Evolutionary conservation across 2,113 vertebrate species (phyloP), one percentile per base, ranked within the genome.

Genomic region (Mustela nigripes): DNA sequence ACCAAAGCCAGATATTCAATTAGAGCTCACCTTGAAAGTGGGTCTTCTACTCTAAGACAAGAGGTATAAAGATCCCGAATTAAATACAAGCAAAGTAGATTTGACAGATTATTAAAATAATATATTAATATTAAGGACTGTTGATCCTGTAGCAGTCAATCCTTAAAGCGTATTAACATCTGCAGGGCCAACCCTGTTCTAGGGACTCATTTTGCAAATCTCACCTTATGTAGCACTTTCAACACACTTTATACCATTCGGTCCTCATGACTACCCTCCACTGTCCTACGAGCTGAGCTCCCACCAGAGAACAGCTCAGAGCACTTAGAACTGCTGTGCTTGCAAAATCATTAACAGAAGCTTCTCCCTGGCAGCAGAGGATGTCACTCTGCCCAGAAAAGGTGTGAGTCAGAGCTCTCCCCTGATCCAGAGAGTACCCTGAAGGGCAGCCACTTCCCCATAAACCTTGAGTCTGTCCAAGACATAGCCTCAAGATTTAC

Each of bases 311-410:
- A 22, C 22, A 71, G 26, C 58, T 60, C 18, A n/a, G 80, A 42
- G 21, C 58, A 28, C 84, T 84, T 84, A 88, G 69, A 85, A 92
- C 78, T 60, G 65, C 86, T 58, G n/a, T 48, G 21, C 73, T 84
- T 78, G 67, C 84, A 81, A 97, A 97, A 53, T 94, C 90, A 81
- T 91, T 92, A 97, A 71, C 63, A 81, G 87, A 14, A 11, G 16
- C 63, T 92, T 94, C 74, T 76, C 91, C 45, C 56, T 33, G 42
- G 71, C 45, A 62, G 50, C 63, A 45, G 81, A 58, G 12, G 53
- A 16, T 93, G 60, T 96, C 91, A 78, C 65, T 97, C 48, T 96
- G 36, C 67, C 50, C 50, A 63, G 56, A 58, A 60, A 90, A 92
- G 62, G 92, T 84, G 85, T 91, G 97, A 95, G 62, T 84, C 79